These are phyloP conservation scores for Apodemus agrarius DNA, from an alignment of 2,797 vertebrate species.

Conservation along the genomic window DNA sequence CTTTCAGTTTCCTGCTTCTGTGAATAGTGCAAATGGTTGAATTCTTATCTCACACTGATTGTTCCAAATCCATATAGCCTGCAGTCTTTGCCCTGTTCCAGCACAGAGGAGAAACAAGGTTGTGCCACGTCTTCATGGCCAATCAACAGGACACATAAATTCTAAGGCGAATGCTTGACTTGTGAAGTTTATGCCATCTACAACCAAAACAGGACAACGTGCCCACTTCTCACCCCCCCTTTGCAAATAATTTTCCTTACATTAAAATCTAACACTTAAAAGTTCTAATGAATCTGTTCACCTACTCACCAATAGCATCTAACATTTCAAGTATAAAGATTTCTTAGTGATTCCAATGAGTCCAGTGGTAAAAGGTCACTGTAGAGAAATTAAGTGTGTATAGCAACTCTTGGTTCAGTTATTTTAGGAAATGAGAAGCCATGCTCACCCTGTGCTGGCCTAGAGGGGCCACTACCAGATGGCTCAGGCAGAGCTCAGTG, in stretches of 20 bases:
- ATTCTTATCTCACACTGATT: not conserved
- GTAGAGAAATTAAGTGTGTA: not conserved
- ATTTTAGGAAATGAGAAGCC: not conserved
- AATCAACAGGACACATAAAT: not conserved
- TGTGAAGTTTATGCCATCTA: not conserved
- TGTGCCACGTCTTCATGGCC: rapidly evolving
- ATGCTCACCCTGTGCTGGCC: rapidly evolving
- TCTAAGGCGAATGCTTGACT: not conserved
- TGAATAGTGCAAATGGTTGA: not conserved
- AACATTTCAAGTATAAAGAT: not conserved
- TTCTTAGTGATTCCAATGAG: not conserved
- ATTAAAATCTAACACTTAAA: not conserved
- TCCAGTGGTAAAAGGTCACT: rapidly evolving
- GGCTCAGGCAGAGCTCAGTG: not conserved
- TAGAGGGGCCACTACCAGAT: not conserved
- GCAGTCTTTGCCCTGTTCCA: too few relatives aligned
- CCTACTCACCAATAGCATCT: not conserved
- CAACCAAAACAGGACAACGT: not conserved
- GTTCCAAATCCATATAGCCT: not conserved
- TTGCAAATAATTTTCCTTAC: not conserved
- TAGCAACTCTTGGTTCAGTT: not conserved
- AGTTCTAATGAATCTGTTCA: not conserved
- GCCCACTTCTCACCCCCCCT: not conserved
- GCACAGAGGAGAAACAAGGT: rapidly evolving
- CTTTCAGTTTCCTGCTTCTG: not conserved